phyloP scores from a whole-genome alignment of 2,888 invertebrate genomes.

The Heliconius sara region DNA sequence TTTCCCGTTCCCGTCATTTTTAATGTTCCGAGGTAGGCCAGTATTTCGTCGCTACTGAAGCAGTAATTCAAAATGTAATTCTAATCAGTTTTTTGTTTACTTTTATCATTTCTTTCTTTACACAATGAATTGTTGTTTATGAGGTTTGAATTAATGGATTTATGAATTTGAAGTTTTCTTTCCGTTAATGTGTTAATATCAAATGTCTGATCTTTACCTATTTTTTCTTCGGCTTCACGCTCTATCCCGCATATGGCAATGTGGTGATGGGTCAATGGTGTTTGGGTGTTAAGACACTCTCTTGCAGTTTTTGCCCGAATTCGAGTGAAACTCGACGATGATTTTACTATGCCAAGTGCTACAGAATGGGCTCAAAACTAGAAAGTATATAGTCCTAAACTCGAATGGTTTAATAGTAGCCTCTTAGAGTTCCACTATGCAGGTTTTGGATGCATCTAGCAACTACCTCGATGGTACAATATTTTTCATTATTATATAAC shows the following conservation, averaged over 20 bases:
- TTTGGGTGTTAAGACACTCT: not conserved
- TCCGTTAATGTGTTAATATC: not conserved
- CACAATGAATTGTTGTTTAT: not conserved
- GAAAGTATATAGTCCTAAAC: no score
- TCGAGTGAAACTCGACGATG: not conserved
- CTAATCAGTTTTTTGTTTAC: not conserved
- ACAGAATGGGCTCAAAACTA: no score
- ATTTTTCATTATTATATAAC: no score
- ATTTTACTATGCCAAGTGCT: no score
- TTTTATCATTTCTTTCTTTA: slow-evolving; percentile 6
- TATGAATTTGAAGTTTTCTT: not conserved
- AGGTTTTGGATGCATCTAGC: no score
- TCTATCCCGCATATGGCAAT: not conserved
- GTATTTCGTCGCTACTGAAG: slow-evolving; percentile 18
- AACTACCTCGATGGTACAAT: no score
- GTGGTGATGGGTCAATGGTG: not conserved
- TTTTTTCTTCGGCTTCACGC: not conserved
- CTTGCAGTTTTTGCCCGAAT: not conserved
- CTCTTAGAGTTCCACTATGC: no score
- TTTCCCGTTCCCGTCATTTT: slow-evolving; percentile 33
- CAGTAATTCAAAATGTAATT: slow-evolving; percentile 21
- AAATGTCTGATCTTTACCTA: not conserved
- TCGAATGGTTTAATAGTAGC: no score
- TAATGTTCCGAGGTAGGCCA: slow-evolving; percentile 31
- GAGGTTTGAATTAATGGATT: not conserved